Conservation (phyloP, 2,797 vertebrate genomes). For the Enteromius mattozi region DNA sequence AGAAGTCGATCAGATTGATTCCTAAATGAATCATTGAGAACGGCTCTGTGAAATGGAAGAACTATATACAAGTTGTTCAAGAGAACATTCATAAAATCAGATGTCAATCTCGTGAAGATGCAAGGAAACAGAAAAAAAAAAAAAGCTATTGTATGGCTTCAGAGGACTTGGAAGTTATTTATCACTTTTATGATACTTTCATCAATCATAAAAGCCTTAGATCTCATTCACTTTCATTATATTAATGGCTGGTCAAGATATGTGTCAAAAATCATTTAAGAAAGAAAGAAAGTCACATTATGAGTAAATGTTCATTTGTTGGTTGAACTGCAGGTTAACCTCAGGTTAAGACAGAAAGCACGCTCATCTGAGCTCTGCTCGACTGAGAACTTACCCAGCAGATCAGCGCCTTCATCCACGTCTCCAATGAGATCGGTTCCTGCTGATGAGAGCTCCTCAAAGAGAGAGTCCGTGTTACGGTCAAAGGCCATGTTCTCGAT, state of each 20-base stretch:
- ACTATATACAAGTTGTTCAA: background rate
- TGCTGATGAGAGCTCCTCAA: constrained; percentile 95
- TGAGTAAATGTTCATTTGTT: background rate
- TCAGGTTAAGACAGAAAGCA: background rate
- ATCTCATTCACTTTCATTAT: background rate
- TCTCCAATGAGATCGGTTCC: constrained; percentile 94
- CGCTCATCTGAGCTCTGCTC: background rate
- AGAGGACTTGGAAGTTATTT: background rate
- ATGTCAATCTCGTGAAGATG: too few relatives aligned
- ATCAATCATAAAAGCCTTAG: background rate
- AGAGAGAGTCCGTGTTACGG: constrained; percentile 96
- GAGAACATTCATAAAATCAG: background rate
- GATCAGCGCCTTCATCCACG: constrained; percentile 95
- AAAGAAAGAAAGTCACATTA: background rate
- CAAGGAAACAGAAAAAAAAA: too few relatives aligned
- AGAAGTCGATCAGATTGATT: background rate
- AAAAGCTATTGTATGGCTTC: background rate
- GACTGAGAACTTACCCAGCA: constrained; percentile 84
- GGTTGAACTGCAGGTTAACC: background rate
- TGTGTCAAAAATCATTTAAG: background rate
- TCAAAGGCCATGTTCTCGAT: constrained; percentile 93
- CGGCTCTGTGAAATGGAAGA: background rate
- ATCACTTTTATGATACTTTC: background rate
- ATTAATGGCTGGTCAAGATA: background rate
- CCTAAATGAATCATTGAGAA: background rate